Evolutionary conservation across 2,797 vertebrate species (phyloP).

Genomic region (Acipenser transmontanus): DNA sequence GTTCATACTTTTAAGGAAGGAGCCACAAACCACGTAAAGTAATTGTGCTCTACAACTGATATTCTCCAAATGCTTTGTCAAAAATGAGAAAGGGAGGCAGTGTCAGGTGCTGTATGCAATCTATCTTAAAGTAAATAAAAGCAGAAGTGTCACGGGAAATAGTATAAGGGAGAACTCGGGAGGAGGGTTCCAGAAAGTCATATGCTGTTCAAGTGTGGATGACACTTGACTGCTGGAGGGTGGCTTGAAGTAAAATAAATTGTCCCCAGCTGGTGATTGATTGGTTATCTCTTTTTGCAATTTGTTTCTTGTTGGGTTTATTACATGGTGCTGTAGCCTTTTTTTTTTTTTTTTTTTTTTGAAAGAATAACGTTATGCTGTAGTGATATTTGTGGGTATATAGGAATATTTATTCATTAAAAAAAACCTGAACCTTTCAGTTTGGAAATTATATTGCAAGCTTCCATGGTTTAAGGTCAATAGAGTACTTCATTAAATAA

Average conservation of each 20-base stretch:
- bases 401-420: too few relatives aligned
- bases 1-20: too few relatives aligned
- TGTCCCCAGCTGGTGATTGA: slow-evolving; percentile 34
- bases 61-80: too few relatives aligned
- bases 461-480: too few relatives aligned
- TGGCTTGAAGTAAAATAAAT: slow-evolving; percentile 35
- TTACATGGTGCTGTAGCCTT: slow-evolving; percentile 18
- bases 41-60: too few relatives aligned
- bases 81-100: slow-evolving; percentile 25
- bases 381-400: too few relatives aligned
- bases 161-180: slow-evolving; percentile 9
- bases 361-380: too few relatives aligned
- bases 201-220: slow-evolving; percentile 20
- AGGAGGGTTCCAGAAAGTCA: slow-evolving; percentile 17
- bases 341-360: neutral
- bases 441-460: too few relatives aligned
- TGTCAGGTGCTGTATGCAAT: slow-evolving; percentile 30
- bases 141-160: too few relatives aligned
- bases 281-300: slow-evolving; percentile 31
- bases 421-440: too few relatives aligned
- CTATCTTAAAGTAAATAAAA: slow-evolving; percentile 17
- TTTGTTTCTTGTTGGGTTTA: slow-evolving; percentile 30
- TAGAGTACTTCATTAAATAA: too few relatives aligned
- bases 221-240: slow-evolving; percentile 31
- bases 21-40: too few relatives aligned